These are phyloP conservation scores for Heliconius melpomene DNA, from an alignment of 1,140 invertebrate genomes.

Conservation along the genomic window DNA sequence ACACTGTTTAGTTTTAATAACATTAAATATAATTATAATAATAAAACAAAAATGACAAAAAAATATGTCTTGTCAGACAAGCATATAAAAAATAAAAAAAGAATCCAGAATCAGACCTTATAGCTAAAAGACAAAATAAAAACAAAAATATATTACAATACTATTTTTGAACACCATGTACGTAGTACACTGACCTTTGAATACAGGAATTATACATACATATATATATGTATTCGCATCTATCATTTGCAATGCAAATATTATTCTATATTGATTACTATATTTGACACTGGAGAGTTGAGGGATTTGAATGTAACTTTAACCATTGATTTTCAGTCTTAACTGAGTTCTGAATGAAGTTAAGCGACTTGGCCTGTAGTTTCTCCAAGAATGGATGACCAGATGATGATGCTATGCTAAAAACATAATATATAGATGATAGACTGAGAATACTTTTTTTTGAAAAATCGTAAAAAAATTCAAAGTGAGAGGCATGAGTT, in stretches of 20 bases:
- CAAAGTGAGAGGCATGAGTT: no score
- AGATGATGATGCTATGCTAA: no score
- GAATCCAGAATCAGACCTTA: no score
- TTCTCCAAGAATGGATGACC: neutral
- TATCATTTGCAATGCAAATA: constrained; percentile 18
- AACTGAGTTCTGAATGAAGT: neutral
- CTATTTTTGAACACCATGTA: constrained; percentile 16
- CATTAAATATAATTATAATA: no score
- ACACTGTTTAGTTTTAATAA: no score
- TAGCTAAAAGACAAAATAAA: no score
- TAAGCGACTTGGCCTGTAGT: neutral
- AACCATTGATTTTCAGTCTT: neutral
- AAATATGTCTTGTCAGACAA: no score
- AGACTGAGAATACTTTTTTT: no score
- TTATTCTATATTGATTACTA: constrained; percentile 1
- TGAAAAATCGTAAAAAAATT: no score
- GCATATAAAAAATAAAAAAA: no score
- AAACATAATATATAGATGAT: no score
- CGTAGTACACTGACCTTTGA: neutral
- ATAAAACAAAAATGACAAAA: no score
- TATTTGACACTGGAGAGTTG: constrained; percentile 3
- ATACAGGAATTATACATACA: constrained; percentile 13
- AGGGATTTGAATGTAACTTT: neutral
- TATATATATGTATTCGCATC: constrained; percentile 6
- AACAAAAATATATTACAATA: neutral